phyloP scores from a whole-genome alignment of 2,113 vertebrate species.

The Pituophis catenifer region DNA sequence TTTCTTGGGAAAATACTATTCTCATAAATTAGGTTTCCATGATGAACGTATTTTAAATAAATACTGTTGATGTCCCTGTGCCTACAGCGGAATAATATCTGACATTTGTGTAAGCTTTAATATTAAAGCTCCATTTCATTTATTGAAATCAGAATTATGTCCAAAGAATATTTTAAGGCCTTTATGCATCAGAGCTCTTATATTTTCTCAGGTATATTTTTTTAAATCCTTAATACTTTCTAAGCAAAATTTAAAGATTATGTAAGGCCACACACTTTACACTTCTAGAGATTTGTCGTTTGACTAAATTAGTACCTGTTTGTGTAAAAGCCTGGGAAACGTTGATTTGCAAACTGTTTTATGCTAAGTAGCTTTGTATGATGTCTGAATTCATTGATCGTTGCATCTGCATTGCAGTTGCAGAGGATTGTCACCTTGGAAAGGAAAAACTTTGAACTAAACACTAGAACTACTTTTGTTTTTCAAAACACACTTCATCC shows the following conservation, averaged over 20 bases:
- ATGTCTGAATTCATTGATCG: neutral
- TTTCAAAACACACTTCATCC: neutral
- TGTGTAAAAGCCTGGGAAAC: neutral
- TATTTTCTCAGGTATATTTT: neutral
- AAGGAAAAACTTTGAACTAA: neutral
- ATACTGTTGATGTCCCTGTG: slow-evolving; percentile 68
- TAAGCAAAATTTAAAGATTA: neutral
- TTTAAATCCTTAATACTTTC: slow-evolving; percentile 6
- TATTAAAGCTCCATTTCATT: neutral
- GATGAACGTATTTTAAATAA: slow-evolving; percentile 76
- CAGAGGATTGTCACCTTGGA: neutral
- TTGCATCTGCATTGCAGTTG: neutral
- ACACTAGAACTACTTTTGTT: neutral
- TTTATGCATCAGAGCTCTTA: neutral
- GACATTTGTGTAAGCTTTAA: slow-evolving; percentile 21
- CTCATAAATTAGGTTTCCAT: slow-evolving; percentile 47
- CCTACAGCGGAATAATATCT: slow-evolving; percentile 62
- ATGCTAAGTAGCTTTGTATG: neutral
- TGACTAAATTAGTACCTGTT: neutral
- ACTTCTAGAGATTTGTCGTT: neutral
- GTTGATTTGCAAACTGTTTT: neutral
- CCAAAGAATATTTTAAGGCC: neutral
- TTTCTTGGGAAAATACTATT: slow-evolving; percentile 67
- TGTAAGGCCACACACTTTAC: slow-evolving; percentile 13
- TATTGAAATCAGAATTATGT: neutral